Percentiles rank a stretch among this genome's conserved stretches.
Conservation (phyloP, 23 tunicate genomes). For the Aplidium turbinatum region DNA sequence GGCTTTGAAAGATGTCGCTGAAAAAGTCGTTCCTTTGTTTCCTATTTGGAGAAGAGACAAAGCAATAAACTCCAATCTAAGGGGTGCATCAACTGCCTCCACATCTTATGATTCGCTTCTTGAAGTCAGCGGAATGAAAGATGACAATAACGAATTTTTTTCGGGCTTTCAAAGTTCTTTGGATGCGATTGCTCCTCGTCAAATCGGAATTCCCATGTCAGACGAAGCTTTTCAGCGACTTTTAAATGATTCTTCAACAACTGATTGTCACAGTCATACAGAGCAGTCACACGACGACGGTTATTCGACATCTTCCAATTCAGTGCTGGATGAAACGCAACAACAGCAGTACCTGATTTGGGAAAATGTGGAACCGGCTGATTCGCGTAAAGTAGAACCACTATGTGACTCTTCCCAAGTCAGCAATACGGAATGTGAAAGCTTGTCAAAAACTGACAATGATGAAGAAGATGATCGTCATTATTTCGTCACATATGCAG, state of each 20-base stretch:
- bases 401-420: background rate
- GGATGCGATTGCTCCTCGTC: no score
- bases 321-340: background rate
- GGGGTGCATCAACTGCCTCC: no score
- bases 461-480: slow-evolving; percentile 13
- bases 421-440: background rate
- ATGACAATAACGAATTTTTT: no score
- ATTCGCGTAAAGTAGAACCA: background rate
- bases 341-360: background rate
- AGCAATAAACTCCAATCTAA: no score
- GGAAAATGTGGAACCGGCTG: slow-evolving; percentile 4
- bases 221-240: slow-evolving; percentile 21
- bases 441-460: no score
- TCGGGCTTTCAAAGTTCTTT: no score
- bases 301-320: slow-evolving; percentile 39
- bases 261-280: background rate
- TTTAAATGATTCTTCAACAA: background rate
- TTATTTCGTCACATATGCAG: slow-evolving; percentile 59
- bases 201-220: slow-evolving; percentile 69
- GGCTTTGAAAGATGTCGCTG: no score
- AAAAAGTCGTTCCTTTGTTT: no score
- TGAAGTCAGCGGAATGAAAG: no score
- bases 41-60: no score
- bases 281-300: slow-evolving; percentile 61
- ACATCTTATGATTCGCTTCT: no score